Conservation (phyloP, 2,888 invertebrate genomes). For the Hypomecis punctinalis region DNA sequence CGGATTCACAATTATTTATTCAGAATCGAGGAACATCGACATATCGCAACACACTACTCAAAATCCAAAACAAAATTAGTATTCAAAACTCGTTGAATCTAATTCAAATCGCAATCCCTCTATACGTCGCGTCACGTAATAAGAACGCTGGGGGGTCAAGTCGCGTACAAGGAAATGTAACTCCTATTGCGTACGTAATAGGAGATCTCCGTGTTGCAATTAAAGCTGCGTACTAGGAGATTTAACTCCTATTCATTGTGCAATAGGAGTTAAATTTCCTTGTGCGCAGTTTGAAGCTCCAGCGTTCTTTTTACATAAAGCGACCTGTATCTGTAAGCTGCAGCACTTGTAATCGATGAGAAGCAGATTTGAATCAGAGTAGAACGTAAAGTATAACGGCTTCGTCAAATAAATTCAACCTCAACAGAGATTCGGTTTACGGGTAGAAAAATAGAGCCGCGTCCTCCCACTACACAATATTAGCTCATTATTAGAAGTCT, state of each 20-base stretch:
- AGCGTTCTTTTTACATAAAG: too few species aligned
- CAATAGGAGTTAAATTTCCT: too few species aligned
- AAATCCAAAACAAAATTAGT: conserved; percentile 13
- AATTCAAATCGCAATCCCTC: conserved; percentile 9
- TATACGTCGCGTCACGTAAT: too few species aligned
- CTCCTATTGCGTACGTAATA: too few species aligned
- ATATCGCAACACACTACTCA: conserved; percentile 3
- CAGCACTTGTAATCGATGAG: too few species aligned
- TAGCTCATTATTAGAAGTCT: conserved; percentile 61
- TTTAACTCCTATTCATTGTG: too few species aligned
- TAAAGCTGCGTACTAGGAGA: too few species aligned
- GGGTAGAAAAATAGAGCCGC: conserved; percentile 77
- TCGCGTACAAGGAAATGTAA: too few species aligned
- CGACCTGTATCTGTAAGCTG: too few species aligned
- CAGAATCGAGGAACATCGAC: conserved; percentile 1
- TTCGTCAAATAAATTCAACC: conserved; percentile 42
- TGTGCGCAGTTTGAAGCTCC: too few species aligned
- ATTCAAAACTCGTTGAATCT: not conserved
- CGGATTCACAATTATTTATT: conserved; percentile 10
- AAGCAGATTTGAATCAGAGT: conserved; percentile 17
- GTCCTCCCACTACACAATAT: conserved; percentile 60
- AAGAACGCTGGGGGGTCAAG: too few species aligned
- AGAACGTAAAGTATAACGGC: conserved; percentile 48
- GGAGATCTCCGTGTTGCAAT: too few species aligned
- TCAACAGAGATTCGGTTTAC: conserved; percentile 56